Percentiles rank a stretch among this genome's conserved stretches.
Evolutionary conservation across 2,113 vertebrate genomes (phyloP).

Genomic region (Bubo bubo): DNA sequence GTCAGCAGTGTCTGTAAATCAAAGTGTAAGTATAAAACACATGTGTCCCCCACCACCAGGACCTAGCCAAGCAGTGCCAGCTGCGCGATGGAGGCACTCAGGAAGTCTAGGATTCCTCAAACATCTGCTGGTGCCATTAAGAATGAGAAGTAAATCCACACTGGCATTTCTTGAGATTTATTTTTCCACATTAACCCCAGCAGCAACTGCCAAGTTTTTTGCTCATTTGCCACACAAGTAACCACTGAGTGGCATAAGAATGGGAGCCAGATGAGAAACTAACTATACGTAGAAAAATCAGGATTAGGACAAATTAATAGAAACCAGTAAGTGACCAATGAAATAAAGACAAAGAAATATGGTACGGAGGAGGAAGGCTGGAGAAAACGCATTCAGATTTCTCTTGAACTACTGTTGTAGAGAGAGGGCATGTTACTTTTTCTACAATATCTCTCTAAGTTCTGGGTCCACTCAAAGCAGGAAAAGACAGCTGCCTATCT

Average conservation of each 20-base stretch:
- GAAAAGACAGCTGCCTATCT: background rate
- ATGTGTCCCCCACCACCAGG: conserved; percentile 60
- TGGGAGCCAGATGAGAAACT: conserved; percentile 64
- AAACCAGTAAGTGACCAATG: conserved; percentile 24
- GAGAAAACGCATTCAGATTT: conserved; percentile 7
- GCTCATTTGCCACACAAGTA: conserved; percentile 71
- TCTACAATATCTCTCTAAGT: background rate
- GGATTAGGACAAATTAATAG: conserved; percentile 64
- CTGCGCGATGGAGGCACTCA: conserved; percentile 69
- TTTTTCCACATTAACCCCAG: conserved; percentile 78
- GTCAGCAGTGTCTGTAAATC: conserved; percentile 69
- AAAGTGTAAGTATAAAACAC: conserved; percentile 64
- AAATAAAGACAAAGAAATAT: conserved; percentile 8
- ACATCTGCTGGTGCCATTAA: conserved; percentile 82
- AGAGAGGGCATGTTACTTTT: background rate
- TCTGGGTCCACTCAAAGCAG: background rate
- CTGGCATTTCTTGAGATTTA: conserved; percentile 80
- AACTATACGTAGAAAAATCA: conserved; percentile 60
- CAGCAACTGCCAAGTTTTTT: conserved; percentile 71
- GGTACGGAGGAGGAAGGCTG: background rate
- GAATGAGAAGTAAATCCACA: conserved; percentile 80
- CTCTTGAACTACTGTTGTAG: background rate
- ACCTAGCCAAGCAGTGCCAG: conserved; percentile 74
- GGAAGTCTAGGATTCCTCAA: conserved; percentile 78
- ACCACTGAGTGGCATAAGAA: conserved; percentile 63